phyloP scores from a whole-genome alignment of 2,797 vertebrate genomes.

The Coluber constrictor region DNA sequence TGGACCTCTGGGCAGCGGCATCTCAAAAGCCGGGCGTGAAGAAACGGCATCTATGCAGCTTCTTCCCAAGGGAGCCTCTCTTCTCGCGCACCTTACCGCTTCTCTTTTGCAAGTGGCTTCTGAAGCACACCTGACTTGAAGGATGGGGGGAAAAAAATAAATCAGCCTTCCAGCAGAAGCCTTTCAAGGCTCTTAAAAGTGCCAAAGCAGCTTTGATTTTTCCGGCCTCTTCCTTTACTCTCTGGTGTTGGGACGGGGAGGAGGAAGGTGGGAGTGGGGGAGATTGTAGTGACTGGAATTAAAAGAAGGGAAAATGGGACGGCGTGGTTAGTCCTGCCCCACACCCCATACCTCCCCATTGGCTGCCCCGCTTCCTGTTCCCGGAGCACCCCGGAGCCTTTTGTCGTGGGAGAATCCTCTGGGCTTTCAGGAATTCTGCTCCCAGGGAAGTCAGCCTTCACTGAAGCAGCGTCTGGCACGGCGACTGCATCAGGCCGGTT shows the following conservation, averaged over 20 bases:
- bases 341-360: too few relatives aligned
- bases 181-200: slow-evolving; percentile 12
- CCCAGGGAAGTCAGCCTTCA: background rate
- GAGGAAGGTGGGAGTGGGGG: background rate
- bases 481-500: background rate
- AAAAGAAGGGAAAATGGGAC: too few relatives aligned
- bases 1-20: background rate
- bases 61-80: background rate
- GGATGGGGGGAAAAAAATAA: accelerated
- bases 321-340: background rate
- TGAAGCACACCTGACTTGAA: background rate
- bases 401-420: background rate
- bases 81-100: slow-evolving; percentile 23
- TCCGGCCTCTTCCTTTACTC: background rate
- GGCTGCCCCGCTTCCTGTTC: background rate
- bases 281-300: background rate
- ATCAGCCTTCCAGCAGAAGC: background rate
- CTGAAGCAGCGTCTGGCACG: accelerated
- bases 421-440: background rate
- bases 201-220: slow-evolving; percentile 31
- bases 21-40: background rate
- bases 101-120: background rate
- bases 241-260: background rate
- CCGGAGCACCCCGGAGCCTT: background rate
- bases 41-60: slow-evolving; percentile 39